A percentile compares a stretch with the other conserved stretches of the same genome.
These are phyloP conservation scores for Theocolax elegans DNA, from an alignment of 1,140 invertebrate genomes.

Conservation along the genomic window DNA sequence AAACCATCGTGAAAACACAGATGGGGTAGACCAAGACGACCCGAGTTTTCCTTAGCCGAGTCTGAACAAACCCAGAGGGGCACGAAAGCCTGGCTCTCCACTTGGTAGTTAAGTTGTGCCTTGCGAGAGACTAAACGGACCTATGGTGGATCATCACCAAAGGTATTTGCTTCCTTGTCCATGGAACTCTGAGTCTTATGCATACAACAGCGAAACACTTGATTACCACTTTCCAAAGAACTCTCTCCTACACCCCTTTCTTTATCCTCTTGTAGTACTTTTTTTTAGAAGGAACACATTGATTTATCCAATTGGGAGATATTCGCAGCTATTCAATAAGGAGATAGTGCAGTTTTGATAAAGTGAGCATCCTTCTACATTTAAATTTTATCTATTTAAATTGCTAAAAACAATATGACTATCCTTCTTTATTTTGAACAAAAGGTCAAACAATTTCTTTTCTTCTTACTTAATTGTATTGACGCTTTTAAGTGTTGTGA, in stretches of 20 bases:
- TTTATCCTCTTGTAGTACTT: too few relatives aligned
- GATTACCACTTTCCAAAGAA: conserved; percentile 19
- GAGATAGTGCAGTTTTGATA: background rate
- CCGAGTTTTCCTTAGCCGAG: too few relatives aligned
- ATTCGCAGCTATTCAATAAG: background rate
- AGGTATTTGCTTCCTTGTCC: background rate
- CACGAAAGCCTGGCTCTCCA: too few relatives aligned
- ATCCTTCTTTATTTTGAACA: too few relatives aligned
- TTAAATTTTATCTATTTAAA: background rate
- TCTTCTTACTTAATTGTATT: background rate
- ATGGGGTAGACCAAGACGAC: too few relatives aligned
- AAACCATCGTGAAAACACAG: too few relatives aligned
- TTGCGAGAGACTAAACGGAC: background rate
- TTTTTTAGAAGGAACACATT: too few relatives aligned
- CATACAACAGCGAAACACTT: conserved; percentile 26
- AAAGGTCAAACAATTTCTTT: background rate
- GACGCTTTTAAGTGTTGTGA: background rate
- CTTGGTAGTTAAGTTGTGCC: too few relatives aligned
- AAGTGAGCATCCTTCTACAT: background rate
- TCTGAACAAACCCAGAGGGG: too few relatives aligned
- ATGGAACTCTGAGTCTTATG: background rate
- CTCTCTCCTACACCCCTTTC: background rate
- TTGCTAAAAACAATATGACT: background rate
- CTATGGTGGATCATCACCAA: background rate
- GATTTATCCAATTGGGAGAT: background rate